These are phyloP conservation scores for Microtus pennsylvanicus DNA, from an alignment of 2,113 vertebrate species.

Conservation along the genomic window DNA sequence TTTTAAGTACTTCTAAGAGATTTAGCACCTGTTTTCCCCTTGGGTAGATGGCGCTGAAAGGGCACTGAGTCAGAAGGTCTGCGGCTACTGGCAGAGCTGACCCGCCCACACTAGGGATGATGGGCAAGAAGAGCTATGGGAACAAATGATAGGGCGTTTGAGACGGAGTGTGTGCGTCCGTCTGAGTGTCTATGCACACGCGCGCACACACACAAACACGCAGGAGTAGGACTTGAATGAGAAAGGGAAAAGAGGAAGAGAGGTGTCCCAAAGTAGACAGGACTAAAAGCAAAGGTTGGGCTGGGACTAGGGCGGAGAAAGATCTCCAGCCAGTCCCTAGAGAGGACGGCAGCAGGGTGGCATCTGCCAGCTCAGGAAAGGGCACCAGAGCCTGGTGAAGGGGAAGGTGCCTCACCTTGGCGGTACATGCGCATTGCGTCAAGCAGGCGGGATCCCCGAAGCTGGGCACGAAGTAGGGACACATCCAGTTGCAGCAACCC, in stretches of 20 bases:
- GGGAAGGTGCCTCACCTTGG: constrained; percentile 89
- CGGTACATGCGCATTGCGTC: constrained; percentile 97
- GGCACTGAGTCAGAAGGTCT: neutral
- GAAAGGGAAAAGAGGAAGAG: neutral
- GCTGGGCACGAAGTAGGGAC: constrained; percentile 94
- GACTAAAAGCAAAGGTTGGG: neutral
- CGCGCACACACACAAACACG: neutral
- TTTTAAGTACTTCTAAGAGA: constrained; percentile 52
- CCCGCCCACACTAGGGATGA: neutral
- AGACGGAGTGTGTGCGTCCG: neutral
- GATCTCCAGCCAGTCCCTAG: neutral
- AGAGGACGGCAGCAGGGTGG: neutral
- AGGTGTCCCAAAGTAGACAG: neutral
- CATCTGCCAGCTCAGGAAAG: neutral
- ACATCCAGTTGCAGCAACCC: constrained; percentile 96
- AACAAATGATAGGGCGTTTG: neutral
- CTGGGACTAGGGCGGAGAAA: neutral
- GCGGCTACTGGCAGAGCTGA: neutral
- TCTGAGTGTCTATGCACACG: neutral
- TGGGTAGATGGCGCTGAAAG: neutral
- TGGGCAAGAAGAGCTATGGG: neutral
- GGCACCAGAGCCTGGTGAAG: neutral
- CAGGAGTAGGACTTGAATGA: neutral
- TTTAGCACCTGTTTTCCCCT: constrained; percentile 25
- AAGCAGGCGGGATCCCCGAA: constrained; percentile 94